Evolutionary conservation across 2,113 vertebrate genomes (phyloP), one percentile per base, ranked within the genome.

Genomic region (Dipodomys ordii): DNA sequence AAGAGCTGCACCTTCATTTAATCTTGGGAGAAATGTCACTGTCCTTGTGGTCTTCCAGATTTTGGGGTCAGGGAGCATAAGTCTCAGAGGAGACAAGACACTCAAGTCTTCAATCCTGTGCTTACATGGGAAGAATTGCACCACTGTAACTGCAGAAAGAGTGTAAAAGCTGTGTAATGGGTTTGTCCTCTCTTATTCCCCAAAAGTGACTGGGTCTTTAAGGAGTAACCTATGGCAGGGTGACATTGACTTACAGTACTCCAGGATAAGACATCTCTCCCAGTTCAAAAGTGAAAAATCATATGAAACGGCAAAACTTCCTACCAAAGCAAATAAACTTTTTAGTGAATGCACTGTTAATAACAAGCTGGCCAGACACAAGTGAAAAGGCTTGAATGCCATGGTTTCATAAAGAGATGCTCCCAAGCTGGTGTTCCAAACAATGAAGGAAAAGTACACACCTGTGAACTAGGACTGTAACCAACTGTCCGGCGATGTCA

Each of bases 401-500:
- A 8, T 12, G 0, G 15, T 28, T 90, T 87, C 64, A 49, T 28
- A 60, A 60, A 27, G 19, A 11, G 2, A 76, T 80, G 22, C 1
- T 74, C 69, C 2, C 30, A 20, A 57, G 25, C 10, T 28, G 27
- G n/a, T 18, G 87, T 87, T 80, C 78, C 88, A 79, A 92, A 91
- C 87, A 78, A 44, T 28, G 53, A 53, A 65, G 46, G 39, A 5
- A 73, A 77, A 44, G 53, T 3, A 46, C 46, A 68, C 44, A 35
- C 73, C 8, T n/a, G 39, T 46, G 65, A 83, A 64, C 57, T 11
- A 44, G 23, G 78, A 20, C 15, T n/a, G 16, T 0, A 53, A 57
- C 35, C 35, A 44, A n/a, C 19, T 57, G 39, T 20, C 73, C 64
- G 74, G 64, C 3, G 30, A 77, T 28, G 57, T 32, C 10, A 23